Conservation (phyloP, 2,113 vertebrate genomes). For the Odontesthes bonariensis region DNA sequence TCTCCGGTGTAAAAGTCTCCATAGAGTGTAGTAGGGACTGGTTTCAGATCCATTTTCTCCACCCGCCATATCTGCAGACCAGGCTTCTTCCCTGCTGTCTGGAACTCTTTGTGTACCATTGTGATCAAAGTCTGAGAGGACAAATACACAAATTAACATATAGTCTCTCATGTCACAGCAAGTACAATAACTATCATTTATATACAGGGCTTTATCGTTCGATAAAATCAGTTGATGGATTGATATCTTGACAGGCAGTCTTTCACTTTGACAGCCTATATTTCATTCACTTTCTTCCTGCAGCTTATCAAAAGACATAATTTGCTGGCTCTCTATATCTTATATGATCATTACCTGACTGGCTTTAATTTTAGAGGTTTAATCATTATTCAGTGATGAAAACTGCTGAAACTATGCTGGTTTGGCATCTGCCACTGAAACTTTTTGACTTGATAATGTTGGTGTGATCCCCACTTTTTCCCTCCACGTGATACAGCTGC, state of each 20-base stretch:
- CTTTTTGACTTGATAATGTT: too few relatives aligned
- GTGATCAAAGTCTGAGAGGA: conserved; percentile 49
- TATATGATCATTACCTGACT: too few relatives aligned
- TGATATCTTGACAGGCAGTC: not conserved
- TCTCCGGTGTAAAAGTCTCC: conserved; percentile 81
- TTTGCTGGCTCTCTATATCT: too few relatives aligned
- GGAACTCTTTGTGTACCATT: conserved; percentile 78
- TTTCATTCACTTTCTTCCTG: not conserved
- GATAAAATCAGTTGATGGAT: not conserved
- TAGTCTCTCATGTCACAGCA: not conserved
- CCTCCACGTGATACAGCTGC: too few relatives aligned
- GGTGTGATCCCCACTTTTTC: too few relatives aligned
- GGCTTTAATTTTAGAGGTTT: too few relatives aligned
- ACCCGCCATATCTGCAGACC: conserved; percentile 84
- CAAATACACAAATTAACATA: not conserved
- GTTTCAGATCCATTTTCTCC: conserved; percentile 76
- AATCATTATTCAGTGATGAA: too few relatives aligned
- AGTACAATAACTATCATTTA: not conserved
- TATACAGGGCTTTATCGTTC: not conserved
- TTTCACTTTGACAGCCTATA: not conserved
- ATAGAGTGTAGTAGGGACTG: conserved; percentile 57
- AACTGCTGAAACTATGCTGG: too few relatives aligned
- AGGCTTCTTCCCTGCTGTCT: conserved; percentile 74
- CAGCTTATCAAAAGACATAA: too few relatives aligned
- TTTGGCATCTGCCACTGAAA: too few relatives aligned